Evolutionary conservation across 2,888 invertebrate genomes (phyloP).

Genomic region (Tenthredo livida): DNA sequence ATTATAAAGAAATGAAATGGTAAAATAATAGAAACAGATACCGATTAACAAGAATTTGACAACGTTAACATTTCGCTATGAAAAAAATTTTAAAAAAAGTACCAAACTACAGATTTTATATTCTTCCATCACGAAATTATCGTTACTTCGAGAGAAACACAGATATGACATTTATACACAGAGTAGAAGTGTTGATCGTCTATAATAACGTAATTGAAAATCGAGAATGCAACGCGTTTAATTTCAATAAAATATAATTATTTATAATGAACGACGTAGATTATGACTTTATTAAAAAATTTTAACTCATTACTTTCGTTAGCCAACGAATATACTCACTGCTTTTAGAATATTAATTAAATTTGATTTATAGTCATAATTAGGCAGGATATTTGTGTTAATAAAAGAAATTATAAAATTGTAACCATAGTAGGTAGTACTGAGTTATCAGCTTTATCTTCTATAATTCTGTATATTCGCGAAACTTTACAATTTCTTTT

Average conservation of each 20-base stretch:
- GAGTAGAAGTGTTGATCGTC: background rate
- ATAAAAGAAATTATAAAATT: slow-evolving; percentile 25
- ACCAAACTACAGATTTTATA: background rate
- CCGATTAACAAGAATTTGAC: background rate
- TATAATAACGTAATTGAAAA: background rate
- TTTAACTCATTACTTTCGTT: background rate
- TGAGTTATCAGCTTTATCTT: background rate
- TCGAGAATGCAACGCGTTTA: background rate
- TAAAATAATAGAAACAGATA: background rate
- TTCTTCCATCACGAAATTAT: background rate
- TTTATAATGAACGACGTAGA: background rate
- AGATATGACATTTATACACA: background rate
- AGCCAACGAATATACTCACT: background rate
- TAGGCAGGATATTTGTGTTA: background rate
- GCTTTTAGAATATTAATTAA: background rate
- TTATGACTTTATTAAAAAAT: background rate
- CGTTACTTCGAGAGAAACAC: background rate
- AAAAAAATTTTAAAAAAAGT: background rate
- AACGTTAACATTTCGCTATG: background rate
- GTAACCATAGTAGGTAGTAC: background rate
- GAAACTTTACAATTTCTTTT: slow-evolving; percentile 17
- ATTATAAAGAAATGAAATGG: background rate
- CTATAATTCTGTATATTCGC: background rate
- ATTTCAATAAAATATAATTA: background rate
- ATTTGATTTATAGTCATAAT: background rate